phyloP scores from a whole-genome alignment of 2,113 vertebrate species.

The Callorhinus ursinus region DNA sequence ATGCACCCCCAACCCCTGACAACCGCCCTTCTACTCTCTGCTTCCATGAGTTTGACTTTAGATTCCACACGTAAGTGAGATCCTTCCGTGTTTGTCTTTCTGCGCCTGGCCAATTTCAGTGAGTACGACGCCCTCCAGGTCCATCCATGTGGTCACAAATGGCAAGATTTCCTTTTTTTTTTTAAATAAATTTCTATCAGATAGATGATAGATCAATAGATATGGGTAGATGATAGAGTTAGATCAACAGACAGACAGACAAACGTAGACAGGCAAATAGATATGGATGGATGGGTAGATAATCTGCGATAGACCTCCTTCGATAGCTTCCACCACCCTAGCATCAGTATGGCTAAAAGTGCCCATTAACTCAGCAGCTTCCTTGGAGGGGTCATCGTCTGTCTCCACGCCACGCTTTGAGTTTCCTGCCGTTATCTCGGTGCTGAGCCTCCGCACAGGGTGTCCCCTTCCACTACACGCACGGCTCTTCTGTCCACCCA shows the following conservation, averaged over 20 bases:
- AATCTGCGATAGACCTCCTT: not conserved
- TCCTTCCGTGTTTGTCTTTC: not conserved
- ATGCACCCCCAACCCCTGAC: not conserved
- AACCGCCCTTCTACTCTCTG: not conserved
- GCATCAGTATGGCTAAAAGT: not conserved
- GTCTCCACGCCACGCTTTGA: too few species aligned
- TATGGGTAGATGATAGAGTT: too few species aligned
- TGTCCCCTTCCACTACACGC: not conserved
- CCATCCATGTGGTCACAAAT: not conserved
- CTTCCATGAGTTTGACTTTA: not conserved
- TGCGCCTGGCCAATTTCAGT: not conserved
- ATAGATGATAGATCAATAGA: too few species aligned
- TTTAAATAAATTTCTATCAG: not conserved
- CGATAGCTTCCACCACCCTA: not conserved
- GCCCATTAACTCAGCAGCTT: not conserved
- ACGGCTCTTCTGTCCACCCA: not conserved
- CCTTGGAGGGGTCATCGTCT: not conserved
- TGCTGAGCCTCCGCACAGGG: not conserved
- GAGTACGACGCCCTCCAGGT: not conserved
- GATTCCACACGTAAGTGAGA: not conserved
- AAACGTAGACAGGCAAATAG: too few species aligned
- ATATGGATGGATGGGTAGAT: too few species aligned
- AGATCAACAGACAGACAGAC: too few species aligned
- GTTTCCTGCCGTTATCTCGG: not conserved
- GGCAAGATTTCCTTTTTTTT: not conserved